Percentiles rank a stretch among this genome's conserved stretches.
Conservation (phyloP, 2,113 vertebrate genomes). For the Etheostoma spectabile region DNA sequence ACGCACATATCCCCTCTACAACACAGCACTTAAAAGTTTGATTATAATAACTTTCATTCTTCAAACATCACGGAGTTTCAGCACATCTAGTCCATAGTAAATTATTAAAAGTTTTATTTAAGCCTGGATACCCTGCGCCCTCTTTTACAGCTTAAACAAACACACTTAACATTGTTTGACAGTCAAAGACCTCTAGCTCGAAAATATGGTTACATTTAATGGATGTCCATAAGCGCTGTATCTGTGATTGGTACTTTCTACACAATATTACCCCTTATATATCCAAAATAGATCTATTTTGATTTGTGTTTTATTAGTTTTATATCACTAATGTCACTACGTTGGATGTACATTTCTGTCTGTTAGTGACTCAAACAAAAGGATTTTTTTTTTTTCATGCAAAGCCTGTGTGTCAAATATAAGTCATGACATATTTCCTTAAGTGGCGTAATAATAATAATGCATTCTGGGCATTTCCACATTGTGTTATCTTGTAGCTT, state of each 20-base stretch:
- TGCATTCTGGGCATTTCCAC: no score
- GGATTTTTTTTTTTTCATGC: no score
- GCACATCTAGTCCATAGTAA: constrained; percentile 1
- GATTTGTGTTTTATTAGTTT: not conserved
- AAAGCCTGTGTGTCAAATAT: no score
- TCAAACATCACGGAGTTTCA: constrained; percentile 41
- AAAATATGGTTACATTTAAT: not conserved
- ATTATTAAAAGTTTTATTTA: constrained; percentile 19
- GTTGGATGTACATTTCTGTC: not conserved
- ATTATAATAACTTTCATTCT: constrained; percentile 46
- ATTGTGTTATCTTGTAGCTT: not conserved
- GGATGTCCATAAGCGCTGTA: not conserved
- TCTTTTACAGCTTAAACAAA: not conserved
- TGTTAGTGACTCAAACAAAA: no score
- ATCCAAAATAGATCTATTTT: not conserved
- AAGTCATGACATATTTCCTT: no score
- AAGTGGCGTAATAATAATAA: no score
- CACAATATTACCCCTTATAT: not conserved
- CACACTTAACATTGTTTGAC: not conserved
- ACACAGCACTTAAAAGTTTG: constrained; percentile 39
- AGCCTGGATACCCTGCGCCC: not conserved
- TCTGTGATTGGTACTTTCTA: not conserved
- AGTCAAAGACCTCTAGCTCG: not conserved
- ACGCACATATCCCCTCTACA: constrained; percentile 12
- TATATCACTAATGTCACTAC: not conserved